Percentiles rank a stretch among this genome's conserved stretches.
These are phyloP conservation scores for Caerostris darwini DNA, from an alignment of 1,140 invertebrate species.

Conservation along the genomic window DNA sequence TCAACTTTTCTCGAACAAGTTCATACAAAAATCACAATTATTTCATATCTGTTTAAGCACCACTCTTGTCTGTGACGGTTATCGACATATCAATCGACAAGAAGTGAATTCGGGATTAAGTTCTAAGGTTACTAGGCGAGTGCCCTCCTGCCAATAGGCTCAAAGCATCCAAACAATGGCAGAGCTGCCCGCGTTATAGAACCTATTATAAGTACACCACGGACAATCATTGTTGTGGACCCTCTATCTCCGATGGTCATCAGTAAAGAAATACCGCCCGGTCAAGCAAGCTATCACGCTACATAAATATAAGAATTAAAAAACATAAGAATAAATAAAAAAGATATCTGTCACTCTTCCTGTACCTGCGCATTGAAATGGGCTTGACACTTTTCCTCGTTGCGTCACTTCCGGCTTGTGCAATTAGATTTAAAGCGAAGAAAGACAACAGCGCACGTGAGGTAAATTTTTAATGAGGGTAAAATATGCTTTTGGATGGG, in stretches of 20 bases:
- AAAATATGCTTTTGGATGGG: not conserved
- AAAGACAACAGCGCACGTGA: slow-evolving; percentile 56
- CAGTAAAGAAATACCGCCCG: slow-evolving; percentile 25
- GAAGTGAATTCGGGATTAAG: not conserved
- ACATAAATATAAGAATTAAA: not conserved
- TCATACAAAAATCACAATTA: too few relatives aligned
- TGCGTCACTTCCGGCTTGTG: slow-evolving; percentile 71
- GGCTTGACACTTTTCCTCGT: slow-evolving; percentile 55
- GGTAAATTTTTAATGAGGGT: slow-evolving; percentile 60
- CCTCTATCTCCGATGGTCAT: slow-evolving; percentile 46
- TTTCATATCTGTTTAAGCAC: too few relatives aligned
- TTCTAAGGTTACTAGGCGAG: slow-evolving; percentile 12
- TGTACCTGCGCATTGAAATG: slow-evolving; percentile 46
- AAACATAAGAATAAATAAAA: not conserved
- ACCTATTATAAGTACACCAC: slow-evolving; percentile 4
- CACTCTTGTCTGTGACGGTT: too few relatives aligned
- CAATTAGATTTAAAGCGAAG: slow-evolving; percentile 63
- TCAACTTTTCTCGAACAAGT: too few relatives aligned
- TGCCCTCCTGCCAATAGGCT: not conserved
- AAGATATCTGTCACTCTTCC: slow-evolving; percentile 64
- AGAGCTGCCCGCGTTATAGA: not conserved
- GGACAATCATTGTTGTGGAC: slow-evolving; percentile 48
- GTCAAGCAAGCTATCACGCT: slow-evolving; percentile 20
- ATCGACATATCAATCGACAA: not conserved
- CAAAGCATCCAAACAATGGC: not conserved